Percentiles rank a stretch among this genome's conserved stretches.
These are phyloP conservation scores for Platichthys flesus DNA, from an alignment of 2,113 vertebrate genomes.

Conservation along the genomic window DNA sequence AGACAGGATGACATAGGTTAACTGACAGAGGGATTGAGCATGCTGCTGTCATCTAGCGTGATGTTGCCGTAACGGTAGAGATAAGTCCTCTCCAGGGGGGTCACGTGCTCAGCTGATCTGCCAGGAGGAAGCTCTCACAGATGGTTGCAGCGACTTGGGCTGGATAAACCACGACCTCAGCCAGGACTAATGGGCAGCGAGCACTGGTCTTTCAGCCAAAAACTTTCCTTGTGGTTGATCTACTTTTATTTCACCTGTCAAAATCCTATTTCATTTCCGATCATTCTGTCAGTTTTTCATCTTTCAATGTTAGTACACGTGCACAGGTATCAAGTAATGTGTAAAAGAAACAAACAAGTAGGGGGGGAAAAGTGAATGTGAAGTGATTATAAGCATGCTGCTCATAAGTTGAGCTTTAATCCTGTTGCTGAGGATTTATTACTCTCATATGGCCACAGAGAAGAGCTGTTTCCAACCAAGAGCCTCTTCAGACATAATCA, in stretches of 20 bases:
- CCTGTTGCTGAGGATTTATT: conserved; percentile 62
- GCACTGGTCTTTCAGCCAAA: conserved; percentile 16
- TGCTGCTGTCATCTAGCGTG: conserved; percentile 29
- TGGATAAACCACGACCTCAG: conserved; percentile 57
- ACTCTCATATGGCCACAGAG: conserved; percentile 52
- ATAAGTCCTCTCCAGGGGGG: conserved; percentile 53
- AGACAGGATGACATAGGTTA: conserved; percentile 29
- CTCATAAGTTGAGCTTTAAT: conserved; percentile 66
- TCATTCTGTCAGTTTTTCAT: conserved; percentile 11
- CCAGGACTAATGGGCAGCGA: conserved; percentile 30
- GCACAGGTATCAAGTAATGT: conserved; percentile 27
- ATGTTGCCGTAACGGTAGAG: conserved; percentile 40
- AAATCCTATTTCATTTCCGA: conserved; percentile 19
- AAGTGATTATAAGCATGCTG: conserved; percentile 56
- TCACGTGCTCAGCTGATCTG: conserved; percentile 50
- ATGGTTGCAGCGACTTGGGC: conserved; percentile 57
- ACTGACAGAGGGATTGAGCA: conserved; percentile 30
- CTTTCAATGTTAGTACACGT: conserved; percentile 19
- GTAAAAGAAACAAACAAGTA: conserved; percentile 42
- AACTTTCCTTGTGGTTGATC: conserved; percentile 21
- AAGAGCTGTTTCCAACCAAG: conserved; percentile 51
- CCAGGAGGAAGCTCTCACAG: conserved; percentile 58
- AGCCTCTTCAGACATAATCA: conserved; percentile 68
- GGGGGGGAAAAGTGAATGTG: conserved; percentile 29
- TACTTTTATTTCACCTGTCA: neutral